Evolutionary conservation across 2,797 vertebrate genomes (phyloP), one percentile per base, ranked within the genome.

Genomic region (Petrocephalus sullivani): DNA sequence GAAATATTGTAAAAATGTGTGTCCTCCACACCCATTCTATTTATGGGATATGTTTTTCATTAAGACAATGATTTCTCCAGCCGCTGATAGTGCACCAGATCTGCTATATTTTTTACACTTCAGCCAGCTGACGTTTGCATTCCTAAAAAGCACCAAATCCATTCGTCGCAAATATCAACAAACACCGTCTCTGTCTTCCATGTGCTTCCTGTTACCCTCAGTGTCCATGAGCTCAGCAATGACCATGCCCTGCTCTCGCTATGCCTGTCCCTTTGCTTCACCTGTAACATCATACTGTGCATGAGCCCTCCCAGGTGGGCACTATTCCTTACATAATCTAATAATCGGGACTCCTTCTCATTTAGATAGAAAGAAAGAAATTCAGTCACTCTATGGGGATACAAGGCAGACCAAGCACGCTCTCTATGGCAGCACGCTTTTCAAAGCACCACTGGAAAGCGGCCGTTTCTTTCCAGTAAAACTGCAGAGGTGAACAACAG

Each of bases 221-320:
- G 92, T 91, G 92, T 90, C 92, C 93, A 94, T 94, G 93, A 93
- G 91, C 91, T 90, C 88, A 75, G 91, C 92, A 93, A 91, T 91
- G 92, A 93, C 91, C 92, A 19, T 92, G 92, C 89, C 87, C 91
- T 57, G 54, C 91, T 71, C 86, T 89, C 91, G 88, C 89, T 90
- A 88, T 21, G 75, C 19, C 53, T 81, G 53, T 86, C 54, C 54
- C 61, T 51, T 46, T 54, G 92, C 90, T 89, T 91, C 88, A 88
- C 89, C 53, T 89, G 4, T 83, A 54, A 85, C 33, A 51, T 81
- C 33, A 51, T 21, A 57, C 61, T 58, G 61, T 49, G 37, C 64
- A 67, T 37, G 64, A 37, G 46, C 78, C 64, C 87, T 93, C 91
- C 92, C 91, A 60, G 92, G 92, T 89, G 89, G 90, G 91, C 90